Evolutionary conservation across 2,113 vertebrate genomes (phyloP).

Genomic region (Synodontis membranacea): DNA sequence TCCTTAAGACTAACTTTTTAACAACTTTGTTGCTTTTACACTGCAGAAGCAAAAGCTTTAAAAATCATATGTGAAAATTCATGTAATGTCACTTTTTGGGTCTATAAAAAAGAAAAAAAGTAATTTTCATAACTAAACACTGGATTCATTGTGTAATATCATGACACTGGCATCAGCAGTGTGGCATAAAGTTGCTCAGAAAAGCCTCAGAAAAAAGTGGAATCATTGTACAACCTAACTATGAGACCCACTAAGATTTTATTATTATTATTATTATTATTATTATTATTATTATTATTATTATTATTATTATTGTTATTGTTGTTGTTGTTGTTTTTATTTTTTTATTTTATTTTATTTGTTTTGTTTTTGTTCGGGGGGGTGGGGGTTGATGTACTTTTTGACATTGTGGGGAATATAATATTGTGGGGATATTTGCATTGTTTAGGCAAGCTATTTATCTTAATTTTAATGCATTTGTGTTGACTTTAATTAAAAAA

Average conservation of each 20-base stretch:
- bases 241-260: constrained; percentile 73
- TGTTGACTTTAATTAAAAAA: constrained; percentile 76
- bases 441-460: constrained; percentile 77
- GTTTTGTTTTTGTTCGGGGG: constrained; percentile 51
- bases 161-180: constrained; percentile 44
- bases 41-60: constrained; percentile 80
- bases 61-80: constrained; percentile 75
- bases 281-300: constrained; percentile 17
- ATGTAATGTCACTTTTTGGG: constrained; percentile 70
- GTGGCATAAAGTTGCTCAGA: constrained; percentile 46
- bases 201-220: constrained; percentile 63
- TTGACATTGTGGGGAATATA: constrained; percentile 75
- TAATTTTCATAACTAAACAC: constrained; percentile 79
- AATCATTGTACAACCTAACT: constrained; percentile 61
- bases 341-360: constrained; percentile 43
- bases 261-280: constrained; percentile 25
- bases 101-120: constrained; percentile 70
- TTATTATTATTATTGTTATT: background rate
- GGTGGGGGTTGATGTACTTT: constrained; percentile 65
- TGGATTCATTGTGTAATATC: constrained; percentile 73
- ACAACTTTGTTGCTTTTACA: constrained; percentile 75
- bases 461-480: constrained; percentile 82
- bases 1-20: constrained; percentile 67
- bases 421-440: constrained; percentile 70
- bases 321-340: constrained; percentile 32